Conservation (phyloP, 2,113 vertebrate species). For the Erpornis zantholeuca region DNA sequence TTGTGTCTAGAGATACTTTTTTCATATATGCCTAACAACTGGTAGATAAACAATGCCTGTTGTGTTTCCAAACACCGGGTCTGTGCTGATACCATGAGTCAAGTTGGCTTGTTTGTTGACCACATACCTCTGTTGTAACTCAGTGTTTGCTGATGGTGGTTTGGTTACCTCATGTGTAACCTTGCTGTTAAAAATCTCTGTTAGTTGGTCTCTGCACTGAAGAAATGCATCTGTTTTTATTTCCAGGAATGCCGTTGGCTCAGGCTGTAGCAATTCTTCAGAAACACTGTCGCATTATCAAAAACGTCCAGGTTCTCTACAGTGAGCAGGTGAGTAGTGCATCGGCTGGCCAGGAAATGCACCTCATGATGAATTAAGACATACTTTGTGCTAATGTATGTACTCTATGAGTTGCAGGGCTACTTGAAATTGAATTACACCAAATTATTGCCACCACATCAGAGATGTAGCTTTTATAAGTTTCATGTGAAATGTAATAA, state of each 20-base stretch:
- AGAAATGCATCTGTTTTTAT: neutral
- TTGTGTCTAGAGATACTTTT: neutral
- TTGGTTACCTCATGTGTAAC: neutral
- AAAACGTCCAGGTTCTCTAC: constrained; percentile 99
- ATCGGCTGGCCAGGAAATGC: neutral
- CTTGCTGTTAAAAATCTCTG: neutral
- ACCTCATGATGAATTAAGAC: neutral
- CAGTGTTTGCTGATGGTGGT: neutral
- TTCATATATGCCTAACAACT: neutral
- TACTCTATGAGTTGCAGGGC: neutral
- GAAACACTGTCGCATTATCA: constrained; percentile 97
- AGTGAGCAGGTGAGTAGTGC: constrained; percentile 89
- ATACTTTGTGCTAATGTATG: neutral
- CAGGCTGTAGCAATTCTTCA: constrained; percentile 97
- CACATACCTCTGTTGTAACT: neutral
- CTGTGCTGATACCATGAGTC: neutral
- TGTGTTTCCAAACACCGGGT: neutral
- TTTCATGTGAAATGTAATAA: neutral
- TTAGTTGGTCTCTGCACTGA: neutral
- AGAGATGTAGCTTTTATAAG: neutral
- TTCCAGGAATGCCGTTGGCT: constrained; percentile 94
- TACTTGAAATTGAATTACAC: neutral
- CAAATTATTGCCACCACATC: neutral
- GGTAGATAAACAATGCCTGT: neutral
- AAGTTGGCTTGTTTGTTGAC: neutral